Base-by-base conservation (phyloP, 1,140 invertebrate species). In the Ooceraea biroi region DNA sequence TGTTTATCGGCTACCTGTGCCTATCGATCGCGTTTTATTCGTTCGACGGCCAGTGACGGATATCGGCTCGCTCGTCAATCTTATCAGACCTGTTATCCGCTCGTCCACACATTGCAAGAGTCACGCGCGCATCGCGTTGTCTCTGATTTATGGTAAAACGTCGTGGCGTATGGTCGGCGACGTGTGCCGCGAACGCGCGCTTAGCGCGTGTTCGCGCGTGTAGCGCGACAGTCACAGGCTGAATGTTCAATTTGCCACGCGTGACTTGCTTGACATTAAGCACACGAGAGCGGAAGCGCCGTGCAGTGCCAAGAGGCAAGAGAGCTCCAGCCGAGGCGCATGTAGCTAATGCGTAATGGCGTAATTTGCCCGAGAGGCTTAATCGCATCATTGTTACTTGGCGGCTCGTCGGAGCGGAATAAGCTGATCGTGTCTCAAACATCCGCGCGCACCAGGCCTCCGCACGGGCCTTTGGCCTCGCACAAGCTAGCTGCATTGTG, bases 321-420 rank as follows among this genome's bases (percentile, higher is more conserved):
- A 36, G 90, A 93, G 89, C 86, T 2, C 87, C 91, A 91, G 89
- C 82, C 87, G 88, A 90, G 36, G 36, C 36, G 7, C 88, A 88
- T 91, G 89, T 86, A 86, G 82, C 89, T 91, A 92, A 92, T 89
- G 90, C 86, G 90, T 91, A 92, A 92, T 91, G 92, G 90, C 91
- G 89, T 93, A 93, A 93, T 92, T 92, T 91, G 90, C 92, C 36
- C 89, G 91, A 90, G 86, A 86, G 88, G 87, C 89, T 92, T 94
- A 93, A 94, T 93, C 93, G 89, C 92, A 93, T 94, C 90, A 93
- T 91, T 92, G 92, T 93, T 94, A 91, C 89, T 94, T 92, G 90
- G 85, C 82, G 86, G 90, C 91, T 86, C 91, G 93, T 77, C 92
- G 87, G 89, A 87, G 90, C 90, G 92, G 92, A 94, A 94, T 94